phyloP scores from a whole-genome alignment of 1,140 invertebrate genomes.

The Tribolium madens region DNA sequence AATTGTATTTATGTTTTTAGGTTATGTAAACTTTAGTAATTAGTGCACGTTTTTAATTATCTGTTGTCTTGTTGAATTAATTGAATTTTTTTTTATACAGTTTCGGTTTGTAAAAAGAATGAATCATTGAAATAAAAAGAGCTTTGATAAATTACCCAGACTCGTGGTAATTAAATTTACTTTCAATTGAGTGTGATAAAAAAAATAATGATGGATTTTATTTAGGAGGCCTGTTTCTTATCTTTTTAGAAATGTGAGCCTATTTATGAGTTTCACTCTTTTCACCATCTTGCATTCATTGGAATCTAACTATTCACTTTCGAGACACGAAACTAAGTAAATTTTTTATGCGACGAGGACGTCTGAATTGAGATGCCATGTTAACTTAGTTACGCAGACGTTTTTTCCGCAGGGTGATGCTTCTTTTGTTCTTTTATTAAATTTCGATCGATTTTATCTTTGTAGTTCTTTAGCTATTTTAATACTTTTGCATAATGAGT shows the following conservation, averaged over 20 bases:
- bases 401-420: conserved; percentile 18
- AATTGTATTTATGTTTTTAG: not conserved
- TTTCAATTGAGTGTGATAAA: not conserved
- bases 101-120: not conserved
- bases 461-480: not conserved
- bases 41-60: conserved; percentile 25
- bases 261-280: conserved; percentile 3
- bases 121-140: conserved; percentile 4
- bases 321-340: conserved; percentile 17
- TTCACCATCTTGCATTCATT: conserved; percentile 6
- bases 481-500: not conserved
- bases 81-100: not conserved
- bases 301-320: conserved; percentile 31
- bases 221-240: not conserved
- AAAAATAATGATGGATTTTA: conserved; percentile 12
- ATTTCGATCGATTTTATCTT: not conserved
- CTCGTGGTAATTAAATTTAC: not conserved
- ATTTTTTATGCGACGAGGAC: conserved; percentile 7
- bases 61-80: not conserved
- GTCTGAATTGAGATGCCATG: conserved; percentile 16
- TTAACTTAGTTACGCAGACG: conserved; percentile 23
- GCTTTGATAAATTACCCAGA: conserved; percentile 7
- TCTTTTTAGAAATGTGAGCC: not conserved
- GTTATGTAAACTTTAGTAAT: not conserved
- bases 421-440: conserved; percentile 28